Conservation (phyloP, 2,888 invertebrate species). For the Liodrosophila aerea region DNA sequence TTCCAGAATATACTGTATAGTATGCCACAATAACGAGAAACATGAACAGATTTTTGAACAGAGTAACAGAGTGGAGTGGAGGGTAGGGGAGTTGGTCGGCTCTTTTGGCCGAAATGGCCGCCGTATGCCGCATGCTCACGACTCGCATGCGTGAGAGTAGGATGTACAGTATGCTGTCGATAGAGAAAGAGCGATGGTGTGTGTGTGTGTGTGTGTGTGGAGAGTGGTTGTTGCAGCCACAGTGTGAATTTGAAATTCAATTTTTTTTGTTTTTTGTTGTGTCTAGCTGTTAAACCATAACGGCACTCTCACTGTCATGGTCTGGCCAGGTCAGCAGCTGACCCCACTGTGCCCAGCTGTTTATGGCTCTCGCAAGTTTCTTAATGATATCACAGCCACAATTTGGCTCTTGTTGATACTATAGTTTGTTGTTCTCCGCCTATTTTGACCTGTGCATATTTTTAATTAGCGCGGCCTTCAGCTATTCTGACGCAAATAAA, state of each 20-base stretch:
- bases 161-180: slow-evolving; percentile 36
- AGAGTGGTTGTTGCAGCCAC: slow-evolving; percentile 47
- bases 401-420: slow-evolving; percentile 10
- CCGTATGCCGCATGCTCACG: slow-evolving; percentile 31
- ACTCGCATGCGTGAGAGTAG: slow-evolving; percentile 29
- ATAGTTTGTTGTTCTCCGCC: slow-evolving; percentile 5
- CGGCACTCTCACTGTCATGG: slow-evolving; percentile 15
- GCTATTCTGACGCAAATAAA: slow-evolving; percentile 46
- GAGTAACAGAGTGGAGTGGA: slow-evolving; percentile 11
- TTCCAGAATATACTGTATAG: slow-evolving; percentile 43
- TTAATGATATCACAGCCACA: slow-evolving; percentile 1
- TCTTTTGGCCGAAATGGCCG: slow-evolving; percentile 59
- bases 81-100: slow-evolving; percentile 36
- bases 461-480: slow-evolving; percentile 41
- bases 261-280: slow-evolving; percentile 7
- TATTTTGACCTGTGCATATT: slow-evolving; percentile 18
- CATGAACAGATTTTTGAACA: slow-evolving; percentile 58
- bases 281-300: slow-evolving; percentile 16
- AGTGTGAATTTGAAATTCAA: slow-evolving; percentile 23
- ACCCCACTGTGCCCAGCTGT: slow-evolving; percentile 44
- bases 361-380: slow-evolving; percentile 15
- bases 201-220: not conserved
- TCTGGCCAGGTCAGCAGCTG: slow-evolving; percentile 12
- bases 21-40: slow-evolving; percentile 47
- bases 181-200: slow-evolving; percentile 17